Evolutionary conservation across 2,888 invertebrate genomes (phyloP).

Genomic region (Synergus umbraculus): DNA sequence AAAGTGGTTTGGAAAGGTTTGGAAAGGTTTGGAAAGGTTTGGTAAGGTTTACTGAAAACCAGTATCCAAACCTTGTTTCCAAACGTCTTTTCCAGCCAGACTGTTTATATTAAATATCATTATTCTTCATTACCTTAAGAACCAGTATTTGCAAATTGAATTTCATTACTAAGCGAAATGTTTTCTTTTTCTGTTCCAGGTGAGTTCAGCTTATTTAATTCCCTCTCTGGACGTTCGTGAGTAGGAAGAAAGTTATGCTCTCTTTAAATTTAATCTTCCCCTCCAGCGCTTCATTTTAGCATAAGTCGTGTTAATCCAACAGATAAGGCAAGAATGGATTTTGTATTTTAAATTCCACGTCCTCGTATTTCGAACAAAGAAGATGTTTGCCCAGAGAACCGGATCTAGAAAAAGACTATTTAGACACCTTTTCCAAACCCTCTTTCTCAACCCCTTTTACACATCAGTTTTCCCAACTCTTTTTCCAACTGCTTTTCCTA

Average conservation of each 20-base stretch:
- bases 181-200: background rate
- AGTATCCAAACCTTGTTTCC: too few species aligned
- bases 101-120: background rate
- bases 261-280: background rate
- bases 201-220: background rate
- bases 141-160: background rate
- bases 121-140: background rate
- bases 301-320: background rate
- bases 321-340: background rate
- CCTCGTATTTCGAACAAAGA: conserved; percentile 8
- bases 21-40: too few species aligned
- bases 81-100: background rate
- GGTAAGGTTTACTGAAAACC: too few species aligned
- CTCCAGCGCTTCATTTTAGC: background rate
- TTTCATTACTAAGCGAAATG: background rate
- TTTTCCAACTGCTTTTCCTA: too few species aligned
- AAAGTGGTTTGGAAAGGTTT: background rate
- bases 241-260: background rate
- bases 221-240: background rate
- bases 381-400: conserved; percentile 1
- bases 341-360: background rate
- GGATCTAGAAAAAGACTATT: conserved; percentile 9
- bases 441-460: too few species aligned
- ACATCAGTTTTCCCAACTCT: too few species aligned
- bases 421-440: background rate